Evolutionary conservation across 2,113 vertebrate genomes (phyloP), one percentile per base, ranked within the genome.

Genomic region (Rafetus swinhoei): DNA sequence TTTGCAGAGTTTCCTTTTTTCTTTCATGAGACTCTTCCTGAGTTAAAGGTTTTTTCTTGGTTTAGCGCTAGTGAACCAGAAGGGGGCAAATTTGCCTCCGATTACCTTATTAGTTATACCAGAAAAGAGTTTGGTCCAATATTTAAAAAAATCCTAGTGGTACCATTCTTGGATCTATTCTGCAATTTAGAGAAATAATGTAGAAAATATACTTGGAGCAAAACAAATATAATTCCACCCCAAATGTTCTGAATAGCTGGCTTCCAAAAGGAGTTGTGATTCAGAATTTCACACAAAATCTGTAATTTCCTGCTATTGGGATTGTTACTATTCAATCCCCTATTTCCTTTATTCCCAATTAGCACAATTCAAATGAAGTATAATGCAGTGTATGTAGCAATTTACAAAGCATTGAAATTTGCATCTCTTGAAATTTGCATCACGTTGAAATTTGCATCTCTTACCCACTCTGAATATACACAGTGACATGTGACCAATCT

Each of bases 1-100:
- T 95, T 94, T 85, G 82, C 81, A 89, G 90, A 85, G 82, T 84
- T 89, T 57, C 69, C 81, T 45, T 65, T 8, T 77, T 69, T 69
- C 29, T 89, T 95, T 93, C 91, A 81, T 55, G 92, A 84, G 72
- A 87, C 14, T 25, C 91, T 90, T 56, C 27, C 72, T 45, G 45
- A 45, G 80, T 87, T 94, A 84, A 92, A 81, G 50, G 39, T 93
- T 90, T 81, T 74, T 25, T 54, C 84, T 65, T 59, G 81, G 19
- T 4, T 65, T 90, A 53, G 39, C 19, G 82, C 81, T 69, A 72
- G 84, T 25, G 29, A 81, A 74, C 62, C 84, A 55, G 32, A 91
- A 69, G 80, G 84, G 82, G 0, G 1, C 24, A 19, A 15, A 13
- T 0, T 0, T 3, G 9, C 4, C 3, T 4, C 12, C 32, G 39